phyloP scores from a whole-genome alignment of 2,888 invertebrate species.

The Epistrophe grossulariae region DNA sequence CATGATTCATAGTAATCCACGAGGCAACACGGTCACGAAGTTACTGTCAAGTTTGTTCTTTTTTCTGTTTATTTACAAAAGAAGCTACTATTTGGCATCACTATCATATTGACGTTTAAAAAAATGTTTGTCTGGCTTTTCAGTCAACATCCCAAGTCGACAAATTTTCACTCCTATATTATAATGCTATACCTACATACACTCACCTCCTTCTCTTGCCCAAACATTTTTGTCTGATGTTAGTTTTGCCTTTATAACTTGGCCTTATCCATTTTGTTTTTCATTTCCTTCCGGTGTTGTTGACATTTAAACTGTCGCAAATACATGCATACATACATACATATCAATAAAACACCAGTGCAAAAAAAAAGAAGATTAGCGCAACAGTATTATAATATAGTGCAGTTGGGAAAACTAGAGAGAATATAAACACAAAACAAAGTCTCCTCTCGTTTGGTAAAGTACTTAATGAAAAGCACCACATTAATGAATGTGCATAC shows the following conservation, averaged over 20 bases:
- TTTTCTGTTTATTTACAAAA: background rate
- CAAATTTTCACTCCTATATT: conserved; percentile 42
- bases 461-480: conserved; percentile 52
- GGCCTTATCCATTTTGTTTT: conserved; percentile 44
- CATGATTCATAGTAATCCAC: background rate
- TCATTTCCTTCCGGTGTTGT: conserved; percentile 59
- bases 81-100: background rate
- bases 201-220: background rate
- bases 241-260: conserved; percentile 53
- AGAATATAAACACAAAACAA: conserved; percentile 24
- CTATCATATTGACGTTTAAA: background rate
- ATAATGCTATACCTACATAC: no score
- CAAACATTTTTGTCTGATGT: conserved; percentile 26
- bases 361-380: background rate
- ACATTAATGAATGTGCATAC: conserved; percentile 73
- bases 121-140: conserved; percentile 38
- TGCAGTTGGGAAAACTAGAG: background rate
- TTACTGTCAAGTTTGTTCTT: background rate
- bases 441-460: conserved; percentile 41
- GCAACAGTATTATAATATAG: background rate
- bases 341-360: background rate
- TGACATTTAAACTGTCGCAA: conserved; percentile 64
- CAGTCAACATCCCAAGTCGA: conserved; percentile 60
- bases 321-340: background rate
- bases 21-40: background rate